These are phyloP conservation scores for Dynastes hyllus DNA, from an alignment of 2,888 invertebrate species.

Conservation along the genomic window DNA sequence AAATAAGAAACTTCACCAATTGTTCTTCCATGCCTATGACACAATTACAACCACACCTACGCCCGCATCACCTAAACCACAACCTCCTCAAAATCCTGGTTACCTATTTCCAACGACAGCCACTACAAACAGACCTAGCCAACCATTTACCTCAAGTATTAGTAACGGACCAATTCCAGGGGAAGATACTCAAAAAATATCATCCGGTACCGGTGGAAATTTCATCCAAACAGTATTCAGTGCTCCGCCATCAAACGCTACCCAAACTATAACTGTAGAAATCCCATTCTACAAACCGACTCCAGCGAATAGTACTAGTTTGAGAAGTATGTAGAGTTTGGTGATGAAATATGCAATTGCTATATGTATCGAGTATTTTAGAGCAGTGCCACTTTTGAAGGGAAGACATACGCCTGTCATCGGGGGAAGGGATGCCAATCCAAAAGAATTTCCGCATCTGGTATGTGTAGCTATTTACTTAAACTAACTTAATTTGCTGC, in stretches of 20 bases:
- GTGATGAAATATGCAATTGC: not conserved
- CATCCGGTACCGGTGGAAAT: too few species aligned
- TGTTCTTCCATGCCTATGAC: too few species aligned
- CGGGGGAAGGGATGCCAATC: conserved; percentile 25
- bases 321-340: not conserved
- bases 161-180: too few species aligned
- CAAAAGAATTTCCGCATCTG: conserved; percentile 41
- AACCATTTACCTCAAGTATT: too few species aligned
- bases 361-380: not conserved
- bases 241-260: not conserved
- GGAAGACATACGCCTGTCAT: conserved; percentile 20
- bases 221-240: too few species aligned
- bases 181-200: too few species aligned
- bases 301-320: not conserved
- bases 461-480: conserved; percentile 13
- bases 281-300: not conserved
- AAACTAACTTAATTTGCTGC: not conserved
- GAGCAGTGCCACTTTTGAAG: not conserved
- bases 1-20: too few species aligned
- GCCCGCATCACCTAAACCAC: too few species aligned
- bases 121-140: too few species aligned
- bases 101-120: not conserved
- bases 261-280: not conserved
- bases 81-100: too few species aligned
- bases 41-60: too few species aligned